These are phyloP conservation scores for Trichacis sp. DNA, from an alignment of 2,888 invertebrate genomes.

Conservation along the genomic window DNA sequence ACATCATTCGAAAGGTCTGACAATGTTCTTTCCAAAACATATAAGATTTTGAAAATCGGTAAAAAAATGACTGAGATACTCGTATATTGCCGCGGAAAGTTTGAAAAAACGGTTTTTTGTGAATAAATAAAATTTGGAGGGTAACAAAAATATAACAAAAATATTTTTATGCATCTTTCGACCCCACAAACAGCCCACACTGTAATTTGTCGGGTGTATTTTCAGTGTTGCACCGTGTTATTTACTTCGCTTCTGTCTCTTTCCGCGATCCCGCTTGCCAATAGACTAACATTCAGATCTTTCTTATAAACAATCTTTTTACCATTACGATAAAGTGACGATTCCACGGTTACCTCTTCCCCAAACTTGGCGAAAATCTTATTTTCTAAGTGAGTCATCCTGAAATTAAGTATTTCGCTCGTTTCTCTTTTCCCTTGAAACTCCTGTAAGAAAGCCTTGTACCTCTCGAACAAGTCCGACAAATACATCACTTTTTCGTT, in stretches of 20 bases:
- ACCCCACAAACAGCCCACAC: too few species aligned
- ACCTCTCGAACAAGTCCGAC: background rate
- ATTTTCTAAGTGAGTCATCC: conserved; percentile 1
- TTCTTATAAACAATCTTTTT: conserved; percentile 9
- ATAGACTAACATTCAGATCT: conserved; percentile 1
- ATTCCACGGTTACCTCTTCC: conserved; percentile 1
- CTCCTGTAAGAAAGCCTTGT: conserved; percentile 6
- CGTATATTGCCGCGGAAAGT: too few species aligned
- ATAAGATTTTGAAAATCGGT: too few species aligned
- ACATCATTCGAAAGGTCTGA: too few species aligned
- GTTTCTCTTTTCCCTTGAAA: background rate
- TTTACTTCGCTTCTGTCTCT: background rate
- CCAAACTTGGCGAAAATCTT: background rate
- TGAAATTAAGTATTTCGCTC: background rate
- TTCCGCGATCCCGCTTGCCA: background rate
- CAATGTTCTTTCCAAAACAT: too few species aligned
- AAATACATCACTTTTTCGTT: background rate
- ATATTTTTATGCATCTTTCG: too few species aligned
- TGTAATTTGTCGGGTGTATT: too few species aligned
- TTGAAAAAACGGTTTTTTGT: too few species aligned
- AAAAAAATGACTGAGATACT: too few species aligned
- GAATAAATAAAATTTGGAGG: too few species aligned
- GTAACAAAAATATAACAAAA: too few species aligned
- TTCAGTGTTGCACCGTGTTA: too few species aligned
- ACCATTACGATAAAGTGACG: background rate